These are phyloP conservation scores for Trichomalopsis sarcophagae DNA, from an alignment of 1,140 invertebrate species.

Conservation along the genomic window DNA sequence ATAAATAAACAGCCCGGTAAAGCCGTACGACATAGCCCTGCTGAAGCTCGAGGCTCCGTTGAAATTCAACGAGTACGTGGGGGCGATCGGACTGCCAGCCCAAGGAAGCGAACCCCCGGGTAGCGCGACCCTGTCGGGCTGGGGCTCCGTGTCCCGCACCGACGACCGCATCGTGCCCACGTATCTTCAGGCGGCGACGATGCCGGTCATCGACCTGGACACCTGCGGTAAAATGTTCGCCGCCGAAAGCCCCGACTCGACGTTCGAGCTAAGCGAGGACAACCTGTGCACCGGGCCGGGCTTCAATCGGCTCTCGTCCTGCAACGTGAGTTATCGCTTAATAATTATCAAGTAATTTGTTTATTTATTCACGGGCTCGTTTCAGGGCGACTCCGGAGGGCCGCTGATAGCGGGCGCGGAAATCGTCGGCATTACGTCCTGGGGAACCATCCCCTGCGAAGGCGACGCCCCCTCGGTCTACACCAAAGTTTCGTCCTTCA, in stretches of 20 bases:
- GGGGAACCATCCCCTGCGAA: conserved; percentile 83
- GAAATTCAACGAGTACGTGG: conserved; percentile 74
- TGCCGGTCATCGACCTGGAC: conserved; percentile 59
- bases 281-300: conserved; percentile 80
- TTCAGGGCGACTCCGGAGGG: conserved; percentile 79
- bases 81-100: conserved; percentile 73
- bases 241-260: conserved; percentile 52
- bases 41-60: conserved; percentile 76
- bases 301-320: conserved; percentile 76
- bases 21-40: conserved; percentile 80
- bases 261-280: conserved; percentile 57
- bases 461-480: conserved; percentile 79
- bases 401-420: conserved; percentile 73
- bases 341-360: no score
- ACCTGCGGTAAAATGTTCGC: conserved; percentile 56
- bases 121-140: conserved; percentile 71
- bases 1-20: conserved; percentile 68
- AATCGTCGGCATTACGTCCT: conserved; percentile 81
- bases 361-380: background rate
- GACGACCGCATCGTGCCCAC: conserved; percentile 49
- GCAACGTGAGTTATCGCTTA: conserved; percentile 68
- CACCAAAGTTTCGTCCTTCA: conserved; percentile 75
- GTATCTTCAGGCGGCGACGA: conserved; percentile 58
- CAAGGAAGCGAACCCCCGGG: conserved; percentile 60
- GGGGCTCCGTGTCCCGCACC: conserved; percentile 70